Percentiles rank a stretch among this genome's conserved stretches.
Conservation (phyloP, 1,140 invertebrate genomes). For the Eupristina koningsbergeri region DNA sequence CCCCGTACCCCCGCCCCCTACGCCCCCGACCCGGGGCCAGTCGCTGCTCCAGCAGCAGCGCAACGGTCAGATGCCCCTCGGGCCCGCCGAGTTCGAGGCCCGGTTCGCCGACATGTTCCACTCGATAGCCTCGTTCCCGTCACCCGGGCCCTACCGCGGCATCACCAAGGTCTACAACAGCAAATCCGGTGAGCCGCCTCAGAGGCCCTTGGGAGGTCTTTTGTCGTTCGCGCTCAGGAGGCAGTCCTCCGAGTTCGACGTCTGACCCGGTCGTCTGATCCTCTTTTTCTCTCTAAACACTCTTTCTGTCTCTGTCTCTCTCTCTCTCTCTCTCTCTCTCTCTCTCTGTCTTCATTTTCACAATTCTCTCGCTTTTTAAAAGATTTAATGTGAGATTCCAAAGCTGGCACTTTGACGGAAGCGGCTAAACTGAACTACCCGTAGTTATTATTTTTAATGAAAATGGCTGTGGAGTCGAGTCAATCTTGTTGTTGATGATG, state of each 20-base stretch:
- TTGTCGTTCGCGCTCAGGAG: constrained; percentile 45
- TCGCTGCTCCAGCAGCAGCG: constrained; percentile 61
- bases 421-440: no score
- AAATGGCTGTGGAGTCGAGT: neutral
- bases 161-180: constrained; percentile 75
- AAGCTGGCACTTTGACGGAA: neutral
- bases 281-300: neutral
- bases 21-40: constrained; percentile 59
- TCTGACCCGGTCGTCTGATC: constrained; percentile 15
- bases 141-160: constrained; percentile 71
- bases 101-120: constrained; percentile 74
- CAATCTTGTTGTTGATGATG: no score
- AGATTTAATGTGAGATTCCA: constrained; percentile 3
- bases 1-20: constrained; percentile 58
- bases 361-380: neutral
- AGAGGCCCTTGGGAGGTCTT: constrained; percentile 23
- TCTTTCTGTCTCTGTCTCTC: neutral
- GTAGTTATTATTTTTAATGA: neutral
- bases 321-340: neutral
- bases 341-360: neutral
- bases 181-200: constrained; percentile 70
- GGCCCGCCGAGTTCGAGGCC: constrained; percentile 70
- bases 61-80: constrained; percentile 55
- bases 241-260: constrained; percentile 54
- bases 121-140: constrained; percentile 71